phyloP scores from a whole-genome alignment of 1,140 invertebrate species.

The Brachionus sp. region DNA sequence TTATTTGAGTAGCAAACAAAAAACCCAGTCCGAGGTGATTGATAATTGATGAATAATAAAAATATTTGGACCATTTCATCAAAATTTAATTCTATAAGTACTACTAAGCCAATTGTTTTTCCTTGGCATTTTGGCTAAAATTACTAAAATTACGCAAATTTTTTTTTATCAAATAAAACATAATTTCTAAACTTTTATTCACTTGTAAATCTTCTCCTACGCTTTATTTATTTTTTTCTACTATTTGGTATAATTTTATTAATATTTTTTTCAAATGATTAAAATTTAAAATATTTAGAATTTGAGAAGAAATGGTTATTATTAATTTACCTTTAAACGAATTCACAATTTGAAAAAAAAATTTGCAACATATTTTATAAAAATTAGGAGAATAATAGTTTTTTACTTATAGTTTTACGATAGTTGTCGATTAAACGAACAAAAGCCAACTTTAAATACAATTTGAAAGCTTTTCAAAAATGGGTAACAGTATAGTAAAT shows the following conservation, averaged over 20 bases:
- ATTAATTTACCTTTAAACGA: background rate
- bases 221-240: background rate
- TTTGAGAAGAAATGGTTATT: background rate
- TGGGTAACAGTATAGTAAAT: constrained; percentile 15
- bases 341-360: background rate
- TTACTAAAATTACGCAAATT: background rate
- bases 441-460: background rate
- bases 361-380: constrained; percentile 14
- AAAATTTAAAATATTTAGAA: background rate
- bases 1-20: background rate
- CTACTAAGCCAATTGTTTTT: background rate
- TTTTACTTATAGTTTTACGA: background rate
- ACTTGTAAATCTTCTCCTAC: background rate
- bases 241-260: background rate
- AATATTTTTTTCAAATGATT: background rate
- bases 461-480: background rate
- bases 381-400: background rate
- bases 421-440: background rate
- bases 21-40: background rate
- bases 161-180: background rate
- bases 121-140: background rate
- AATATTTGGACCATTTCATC: background rate
- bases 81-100: background rate
- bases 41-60: background rate
- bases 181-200: background rate